Evolutionary conservation across 2,797 vertebrate species (phyloP).

Genomic region (Sebastes cheni): DNA sequence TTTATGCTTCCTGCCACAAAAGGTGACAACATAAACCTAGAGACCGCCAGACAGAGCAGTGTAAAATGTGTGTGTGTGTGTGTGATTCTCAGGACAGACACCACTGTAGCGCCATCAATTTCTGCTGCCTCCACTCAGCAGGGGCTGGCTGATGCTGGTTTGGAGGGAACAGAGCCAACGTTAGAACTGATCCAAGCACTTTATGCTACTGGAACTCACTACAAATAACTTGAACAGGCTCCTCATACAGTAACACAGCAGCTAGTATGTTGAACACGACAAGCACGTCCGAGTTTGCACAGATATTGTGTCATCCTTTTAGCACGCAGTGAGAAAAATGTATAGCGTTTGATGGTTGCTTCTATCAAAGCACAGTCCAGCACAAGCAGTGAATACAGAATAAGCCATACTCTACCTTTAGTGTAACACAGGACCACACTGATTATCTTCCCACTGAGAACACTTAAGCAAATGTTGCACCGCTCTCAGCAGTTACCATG

Average conservation of each 20-base stretch:
- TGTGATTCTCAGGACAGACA: not conserved
- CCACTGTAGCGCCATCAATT: slow-evolving; percentile 3
- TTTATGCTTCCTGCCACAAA: slow-evolving; percentile 1
- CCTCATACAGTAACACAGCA: not conserved
- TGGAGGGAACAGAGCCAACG: slow-evolving; percentile 7
- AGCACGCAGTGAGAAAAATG: not conserved
- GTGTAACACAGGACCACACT: slow-evolving; percentile 2
- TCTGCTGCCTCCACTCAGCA: slow-evolving; percentile 27
- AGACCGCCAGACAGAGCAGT: not conserved
- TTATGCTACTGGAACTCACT: not conserved
- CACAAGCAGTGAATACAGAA: not conserved
- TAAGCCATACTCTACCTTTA: not conserved
- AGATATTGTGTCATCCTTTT: not conserved
- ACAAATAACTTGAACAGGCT: not conserved
- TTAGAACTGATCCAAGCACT: slow-evolving; percentile 14
- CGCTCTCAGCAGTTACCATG: slow-evolving; percentile 32
- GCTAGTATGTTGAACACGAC: not conserved
- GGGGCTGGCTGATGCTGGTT: not conserved
- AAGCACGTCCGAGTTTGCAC: not conserved
- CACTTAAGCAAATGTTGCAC: slow-evolving; percentile 28
- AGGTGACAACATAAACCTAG: not conserved
- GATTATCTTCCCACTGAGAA: slow-evolving; percentile 12
- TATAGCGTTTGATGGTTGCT: not conserved
- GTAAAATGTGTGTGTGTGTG: not conserved
- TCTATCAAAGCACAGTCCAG: not conserved